phyloP scores from a whole-genome alignment of 2,113 vertebrate genomes.

The Psilopsiagon aymara region DNA sequence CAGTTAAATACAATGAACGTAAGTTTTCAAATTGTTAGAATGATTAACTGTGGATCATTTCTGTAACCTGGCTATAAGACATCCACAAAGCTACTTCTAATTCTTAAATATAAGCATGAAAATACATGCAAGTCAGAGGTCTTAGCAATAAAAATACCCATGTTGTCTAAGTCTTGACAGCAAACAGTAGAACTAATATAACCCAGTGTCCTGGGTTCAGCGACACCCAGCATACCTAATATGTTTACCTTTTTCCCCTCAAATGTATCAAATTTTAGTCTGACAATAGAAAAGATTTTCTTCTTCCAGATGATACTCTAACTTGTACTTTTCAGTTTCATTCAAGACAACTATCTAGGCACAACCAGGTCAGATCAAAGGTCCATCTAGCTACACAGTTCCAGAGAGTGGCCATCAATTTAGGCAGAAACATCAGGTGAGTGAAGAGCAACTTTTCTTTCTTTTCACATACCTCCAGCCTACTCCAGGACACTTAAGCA shows the following conservation, averaged over 20 bases:
- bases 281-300: not conserved
- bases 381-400: not conserved
- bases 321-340: not conserved
- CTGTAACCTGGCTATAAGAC: not conserved
- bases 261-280: not conserved
- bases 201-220: not conserved
- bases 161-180: not conserved
- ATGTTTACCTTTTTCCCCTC: not conserved
- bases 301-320: not conserved
- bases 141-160: not conserved
- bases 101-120: not conserved
- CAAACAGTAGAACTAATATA: not conserved
- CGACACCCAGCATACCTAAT: not conserved
- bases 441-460: not conserved
- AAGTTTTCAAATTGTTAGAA: not conserved
- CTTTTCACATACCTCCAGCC: not conserved
- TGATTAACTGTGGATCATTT: conserved; percentile 20
- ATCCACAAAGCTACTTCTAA: not conserved
- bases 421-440: not conserved
- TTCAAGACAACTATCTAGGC: not conserved
- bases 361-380: not conserved
- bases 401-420: not conserved
- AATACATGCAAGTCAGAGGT: not conserved
- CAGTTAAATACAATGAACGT: conserved; percentile 22
- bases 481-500: not conserved